Conservation (phyloP, 2,113 vertebrate genomes). For the Myxocyprinus asiaticus region DNA sequence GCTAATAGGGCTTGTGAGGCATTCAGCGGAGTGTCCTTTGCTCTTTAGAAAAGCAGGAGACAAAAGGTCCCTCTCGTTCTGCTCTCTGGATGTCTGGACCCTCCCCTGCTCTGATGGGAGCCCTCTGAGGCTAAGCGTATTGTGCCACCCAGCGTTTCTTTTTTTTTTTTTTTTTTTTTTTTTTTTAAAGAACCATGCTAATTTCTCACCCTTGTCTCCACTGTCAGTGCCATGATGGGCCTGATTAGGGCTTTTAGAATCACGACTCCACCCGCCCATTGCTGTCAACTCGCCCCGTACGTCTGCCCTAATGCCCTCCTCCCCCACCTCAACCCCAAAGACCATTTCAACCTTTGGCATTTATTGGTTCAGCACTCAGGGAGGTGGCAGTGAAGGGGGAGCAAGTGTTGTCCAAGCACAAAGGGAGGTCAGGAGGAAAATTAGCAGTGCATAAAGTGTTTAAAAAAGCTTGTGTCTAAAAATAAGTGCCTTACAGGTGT, state of each 20-base stretch:
- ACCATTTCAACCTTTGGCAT: constrained; percentile 84
- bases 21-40: constrained; percentile 56
- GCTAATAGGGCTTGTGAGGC: constrained; percentile 68
- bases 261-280: constrained; percentile 56
- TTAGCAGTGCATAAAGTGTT: constrained; percentile 91
- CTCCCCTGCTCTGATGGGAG: constrained; percentile 66
- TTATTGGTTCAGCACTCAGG: constrained; percentile 76
- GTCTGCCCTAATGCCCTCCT: constrained; percentile 48
- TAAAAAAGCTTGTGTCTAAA: constrained; percentile 53
- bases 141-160: constrained; percentile 70
- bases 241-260: constrained; percentile 75
- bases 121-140: constrained; percentile 68
- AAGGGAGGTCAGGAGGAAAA: constrained; percentile 88
- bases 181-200: constrained; percentile 69
- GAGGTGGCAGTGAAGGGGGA: constrained; percentile 73
- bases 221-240: constrained; percentile 71
- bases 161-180: constrained; percentile 70
- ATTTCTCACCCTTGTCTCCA: constrained; percentile 66
- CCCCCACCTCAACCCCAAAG: constrained; percentile 66
- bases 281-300: constrained; percentile 68
- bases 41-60: constrained; percentile 50
- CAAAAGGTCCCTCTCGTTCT: constrained; percentile 55
- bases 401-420: constrained; percentile 69
- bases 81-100: constrained; percentile 63
- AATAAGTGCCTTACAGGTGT: no score